Evolutionary conservation across 2,888 invertebrate genomes (phyloP).

Genomic region (Deilephila porcellus): DNA sequence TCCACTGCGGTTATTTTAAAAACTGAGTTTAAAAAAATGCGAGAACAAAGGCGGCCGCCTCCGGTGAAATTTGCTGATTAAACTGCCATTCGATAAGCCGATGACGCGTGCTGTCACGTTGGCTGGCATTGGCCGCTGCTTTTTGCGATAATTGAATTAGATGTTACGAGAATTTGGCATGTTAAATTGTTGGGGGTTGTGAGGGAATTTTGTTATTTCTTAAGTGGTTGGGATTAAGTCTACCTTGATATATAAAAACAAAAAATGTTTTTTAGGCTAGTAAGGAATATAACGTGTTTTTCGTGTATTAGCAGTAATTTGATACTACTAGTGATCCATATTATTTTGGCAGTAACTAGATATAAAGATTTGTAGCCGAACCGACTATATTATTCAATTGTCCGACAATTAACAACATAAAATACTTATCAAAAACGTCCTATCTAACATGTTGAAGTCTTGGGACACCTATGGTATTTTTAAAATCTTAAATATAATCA

Average conservation of each 20-base stretch:
- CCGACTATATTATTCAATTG: neutral
- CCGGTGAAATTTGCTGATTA: conserved; percentile 80
- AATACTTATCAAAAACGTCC: too few species aligned
- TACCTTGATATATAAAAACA: neutral
- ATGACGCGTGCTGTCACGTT: conserved; percentile 68
- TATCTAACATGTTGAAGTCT: neutral
- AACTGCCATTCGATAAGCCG: conserved; percentile 80
- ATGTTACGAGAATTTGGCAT: neutral
- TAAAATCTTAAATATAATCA: neutral
- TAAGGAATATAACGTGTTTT: too few species aligned
- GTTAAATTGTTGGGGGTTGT: neutral
- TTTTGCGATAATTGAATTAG: conserved; percentile 34
- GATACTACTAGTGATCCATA: neutral
- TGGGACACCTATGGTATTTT: neutral
- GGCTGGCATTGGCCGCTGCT: conserved; percentile 55
- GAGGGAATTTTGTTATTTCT: neutral
- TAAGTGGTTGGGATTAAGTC: neutral
- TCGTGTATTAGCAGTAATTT: too few species aligned
- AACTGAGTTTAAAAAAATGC: conserved; percentile 65
- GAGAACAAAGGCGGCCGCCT: conserved; percentile 75
- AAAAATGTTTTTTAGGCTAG: too few species aligned
- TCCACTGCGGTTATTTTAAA: conserved; percentile 74
- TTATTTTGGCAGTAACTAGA: neutral
- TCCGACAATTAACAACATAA: too few species aligned
- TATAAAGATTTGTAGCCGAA: neutral